These are phyloP conservation scores for Leucophenga maculata DNA, from an alignment of 2,888 invertebrate species.

Conservation along the genomic window DNA sequence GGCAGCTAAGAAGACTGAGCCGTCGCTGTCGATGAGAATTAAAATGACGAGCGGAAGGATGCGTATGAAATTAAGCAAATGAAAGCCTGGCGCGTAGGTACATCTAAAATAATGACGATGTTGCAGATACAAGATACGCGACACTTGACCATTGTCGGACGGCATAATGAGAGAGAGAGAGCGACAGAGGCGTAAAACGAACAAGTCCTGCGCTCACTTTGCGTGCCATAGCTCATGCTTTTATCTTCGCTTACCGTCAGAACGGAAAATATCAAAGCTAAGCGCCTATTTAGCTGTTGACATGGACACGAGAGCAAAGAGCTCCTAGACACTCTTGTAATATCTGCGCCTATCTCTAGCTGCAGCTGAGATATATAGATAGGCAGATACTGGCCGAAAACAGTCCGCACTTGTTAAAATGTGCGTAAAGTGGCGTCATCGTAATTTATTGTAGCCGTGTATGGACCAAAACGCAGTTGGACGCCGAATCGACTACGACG, in stretches of 20 bases:
- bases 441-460: constrained; percentile 62
- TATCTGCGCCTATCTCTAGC: not conserved
- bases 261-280: constrained; percentile 5
- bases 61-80: constrained; percentile 44
- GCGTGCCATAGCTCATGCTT: constrained; percentile 43
- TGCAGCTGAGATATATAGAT: constrained; percentile 1
- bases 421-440: constrained; percentile 67
- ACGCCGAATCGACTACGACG: constrained; percentile 49
- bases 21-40: not conserved
- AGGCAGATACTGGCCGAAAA: constrained; percentile 49
- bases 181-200: constrained; percentile 52
- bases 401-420: constrained; percentile 65
- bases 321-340: constrained; percentile 2
- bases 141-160: constrained; percentile 1
- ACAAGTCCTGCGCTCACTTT: constrained; percentile 59
- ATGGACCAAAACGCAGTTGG: constrained; percentile 58
- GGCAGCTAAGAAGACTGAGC: constrained; percentile 34
- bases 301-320: constrained; percentile 4
- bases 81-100: not conserved
- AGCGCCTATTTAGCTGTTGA: constrained; percentile 10
- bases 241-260: not conserved
- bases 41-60: constrained; percentile 37
- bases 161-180: not conserved
- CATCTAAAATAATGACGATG: too few relatives aligned
- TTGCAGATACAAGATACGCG: not conserved